Percentiles rank a stretch among this genome's conserved stretches.
phyloP scores from a whole-genome alignment of 37 sponge, comb jelly and placozoan species.

The Ianthella basta region DNA sequence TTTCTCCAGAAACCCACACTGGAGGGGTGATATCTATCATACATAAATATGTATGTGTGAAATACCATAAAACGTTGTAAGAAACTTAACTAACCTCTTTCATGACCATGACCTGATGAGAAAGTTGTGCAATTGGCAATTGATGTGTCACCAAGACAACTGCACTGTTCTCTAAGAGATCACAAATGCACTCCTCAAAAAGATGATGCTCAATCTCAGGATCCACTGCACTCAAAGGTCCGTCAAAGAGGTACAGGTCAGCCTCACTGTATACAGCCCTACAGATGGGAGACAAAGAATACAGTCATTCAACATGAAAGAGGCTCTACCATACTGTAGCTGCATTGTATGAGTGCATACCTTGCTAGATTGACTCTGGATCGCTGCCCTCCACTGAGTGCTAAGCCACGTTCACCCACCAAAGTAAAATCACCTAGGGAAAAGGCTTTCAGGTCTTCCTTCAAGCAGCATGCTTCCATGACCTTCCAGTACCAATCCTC shows the following conservation, averaged over 20 bases:
- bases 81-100: slow-evolving; percentile 47
- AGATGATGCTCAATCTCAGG: slow-evolving; percentile 73
- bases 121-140: slow-evolving; percentile 64
- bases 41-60: too few species aligned
- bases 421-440: slow-evolving; percentile 16
- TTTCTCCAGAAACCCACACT: too few species aligned
- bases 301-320: background rate
- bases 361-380: slow-evolving; percentile 38
- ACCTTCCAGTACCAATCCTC: slow-evolving; percentile 28
- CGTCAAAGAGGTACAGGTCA: slow-evolving; percentile 81
- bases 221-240: slow-evolving; percentile 90
- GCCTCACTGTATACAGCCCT: slow-evolving; percentile 77
- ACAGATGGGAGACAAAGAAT: background rate
- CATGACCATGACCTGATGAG: slow-evolving; percentile 67
- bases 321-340: background rate
- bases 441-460: slow-evolving; percentile 12
- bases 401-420: slow-evolving; percentile 31
- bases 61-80: too few species aligned
- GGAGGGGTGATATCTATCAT: too few species aligned
- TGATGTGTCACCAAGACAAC: slow-evolving; percentile 87
- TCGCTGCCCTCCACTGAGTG: slow-evolving; percentile 40
- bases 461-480: slow-evolving; percentile 29
- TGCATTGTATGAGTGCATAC: background rate
- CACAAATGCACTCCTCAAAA: slow-evolving; percentile 75
- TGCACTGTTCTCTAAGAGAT: slow-evolving; percentile 47